A percentile compares a stretch with the other conserved stretches of the same genome.
Conservation (phyloP, 2,797 vertebrate species). For the Urosaurus nigricauda region DNA sequence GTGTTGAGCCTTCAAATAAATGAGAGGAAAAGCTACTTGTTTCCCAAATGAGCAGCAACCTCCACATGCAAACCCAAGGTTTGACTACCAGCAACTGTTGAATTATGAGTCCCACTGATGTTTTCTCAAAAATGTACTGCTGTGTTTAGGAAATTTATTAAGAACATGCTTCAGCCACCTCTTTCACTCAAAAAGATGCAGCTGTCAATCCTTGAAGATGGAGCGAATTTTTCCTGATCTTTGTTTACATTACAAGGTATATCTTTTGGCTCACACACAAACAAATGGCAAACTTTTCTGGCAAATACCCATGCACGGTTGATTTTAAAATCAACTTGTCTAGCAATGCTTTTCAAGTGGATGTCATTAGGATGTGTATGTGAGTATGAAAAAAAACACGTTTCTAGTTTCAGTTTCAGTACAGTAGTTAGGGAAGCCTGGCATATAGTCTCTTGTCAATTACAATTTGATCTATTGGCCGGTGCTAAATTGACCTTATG, state of each 20-base stretch:
- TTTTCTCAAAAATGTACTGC: not conserved
- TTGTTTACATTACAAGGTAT: not conserved
- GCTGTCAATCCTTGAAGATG: not conserved
- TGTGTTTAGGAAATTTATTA: not conserved
- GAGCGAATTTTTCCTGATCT: not conserved
- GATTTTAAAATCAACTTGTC: not conserved
- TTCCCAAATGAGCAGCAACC: not conserved
- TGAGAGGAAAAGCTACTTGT: not conserved
- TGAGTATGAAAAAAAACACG: not conserved
- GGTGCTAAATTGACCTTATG: not conserved
- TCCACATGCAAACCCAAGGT: not conserved
- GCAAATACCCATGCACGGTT: not conserved
- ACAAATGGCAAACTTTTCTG: not conserved
- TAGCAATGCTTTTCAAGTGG: not conserved
- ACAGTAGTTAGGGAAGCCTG: not conserved
- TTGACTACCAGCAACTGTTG: not conserved
- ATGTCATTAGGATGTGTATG: not conserved
- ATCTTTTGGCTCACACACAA: too few relatives aligned
- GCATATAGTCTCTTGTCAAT: not conserved
- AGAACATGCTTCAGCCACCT: not conserved
- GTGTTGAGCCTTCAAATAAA: not conserved
- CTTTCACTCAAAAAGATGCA: not conserved
- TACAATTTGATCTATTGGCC: not conserved
- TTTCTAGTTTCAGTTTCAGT: not conserved
- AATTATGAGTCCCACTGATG: not conserved